Percentiles rank a stretch among this genome's conserved stretches.
phyloP scores from a whole-genome alignment of 2,888 invertebrate species.

The Standfussiana lucernea region DNA sequence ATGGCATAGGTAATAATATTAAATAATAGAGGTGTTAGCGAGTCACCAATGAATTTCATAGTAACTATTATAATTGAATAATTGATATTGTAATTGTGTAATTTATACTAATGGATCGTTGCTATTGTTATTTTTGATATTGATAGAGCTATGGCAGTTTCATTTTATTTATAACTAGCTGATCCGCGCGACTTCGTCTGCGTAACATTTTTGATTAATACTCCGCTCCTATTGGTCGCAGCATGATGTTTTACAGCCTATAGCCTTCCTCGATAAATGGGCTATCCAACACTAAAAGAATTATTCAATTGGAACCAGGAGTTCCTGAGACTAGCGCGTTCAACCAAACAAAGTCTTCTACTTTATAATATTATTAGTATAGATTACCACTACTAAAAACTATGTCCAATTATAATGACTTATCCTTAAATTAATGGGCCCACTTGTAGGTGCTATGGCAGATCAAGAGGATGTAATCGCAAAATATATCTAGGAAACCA shows the following conservation, averaged over 20 bases:
- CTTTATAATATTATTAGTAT: no score
- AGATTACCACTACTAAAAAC: not conserved
- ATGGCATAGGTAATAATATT: constrained; percentile 4
- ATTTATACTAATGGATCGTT: not conserved
- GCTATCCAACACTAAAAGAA: no score
- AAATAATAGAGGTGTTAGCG: constrained; percentile 3
- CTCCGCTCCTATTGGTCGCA: no score
- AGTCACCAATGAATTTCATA: constrained; percentile 3
- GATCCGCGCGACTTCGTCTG: no score
- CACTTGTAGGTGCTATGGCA: not conserved
- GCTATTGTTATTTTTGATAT: not conserved
- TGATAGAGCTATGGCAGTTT: not conserved
- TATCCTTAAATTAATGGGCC: not conserved
- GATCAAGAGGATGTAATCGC: not conserved
- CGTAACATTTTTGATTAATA: no score
- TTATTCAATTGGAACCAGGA: no score
- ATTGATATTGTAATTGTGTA: not conserved
- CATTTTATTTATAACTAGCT: no score
- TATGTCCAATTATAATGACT: not conserved
- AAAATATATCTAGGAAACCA: not conserved
- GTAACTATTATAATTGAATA: not conserved
- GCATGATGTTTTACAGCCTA: no score
- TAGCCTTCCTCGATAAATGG: no score
- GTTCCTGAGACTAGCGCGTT: no score
- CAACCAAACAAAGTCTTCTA: no score